Base-by-base conservation (phyloP, 2,797 vertebrate genomes). In the Periophthalmus magnuspinnatus region DNA sequence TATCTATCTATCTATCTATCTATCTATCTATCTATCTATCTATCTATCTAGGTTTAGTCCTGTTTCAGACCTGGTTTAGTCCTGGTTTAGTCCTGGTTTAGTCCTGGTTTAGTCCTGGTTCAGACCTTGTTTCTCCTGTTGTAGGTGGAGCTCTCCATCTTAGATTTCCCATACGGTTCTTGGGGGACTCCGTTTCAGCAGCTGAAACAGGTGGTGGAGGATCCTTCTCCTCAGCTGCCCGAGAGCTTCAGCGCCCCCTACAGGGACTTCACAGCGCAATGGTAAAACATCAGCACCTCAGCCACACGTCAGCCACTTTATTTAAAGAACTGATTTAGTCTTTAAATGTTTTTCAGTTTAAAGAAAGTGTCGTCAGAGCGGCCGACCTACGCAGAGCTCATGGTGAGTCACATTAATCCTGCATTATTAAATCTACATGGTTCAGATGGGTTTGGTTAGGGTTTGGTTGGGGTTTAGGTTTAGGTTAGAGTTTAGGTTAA, bases 141-240 rank as follows among this genome's bases (percentile, higher is more conserved):
- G 0, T 75, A 99, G 97, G 97, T 97, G 6, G 97, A 99, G 85
- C 86, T 99, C 92, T 97, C 97, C 78, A 97, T 98, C 86, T 91
- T 99, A 79, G 95, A 95, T 80, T 99, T 99, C 84, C 97, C 97
- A 21, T 99, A 99, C 0, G 97, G 98, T 60, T 97, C 97, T 0
- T 98, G 97, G 97, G 96, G 97, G 0, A 99, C 97, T 0, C 97
- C 97, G 6, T 99, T 99, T 89, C 97, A 99, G 93, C 97, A 99
- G 91, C 96, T 99, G 67, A 99, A 98, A 77, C 97, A 99, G 91
- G 97, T 99, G 91, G 97, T 99, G 64, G 97, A 99, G 62, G 97
- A 99, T 76, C 96, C 96, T 0, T 99, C 97, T 0, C 97, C 97
- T 0, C 97, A 99, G 88, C 89, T 99, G 76, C 96, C 97, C 0